A percentile compares a stretch with the other conserved stretches of the same genome.
Evolutionary conservation across 2,888 invertebrate genomes (phyloP).

Genomic region (Unio delphinus): DNA sequence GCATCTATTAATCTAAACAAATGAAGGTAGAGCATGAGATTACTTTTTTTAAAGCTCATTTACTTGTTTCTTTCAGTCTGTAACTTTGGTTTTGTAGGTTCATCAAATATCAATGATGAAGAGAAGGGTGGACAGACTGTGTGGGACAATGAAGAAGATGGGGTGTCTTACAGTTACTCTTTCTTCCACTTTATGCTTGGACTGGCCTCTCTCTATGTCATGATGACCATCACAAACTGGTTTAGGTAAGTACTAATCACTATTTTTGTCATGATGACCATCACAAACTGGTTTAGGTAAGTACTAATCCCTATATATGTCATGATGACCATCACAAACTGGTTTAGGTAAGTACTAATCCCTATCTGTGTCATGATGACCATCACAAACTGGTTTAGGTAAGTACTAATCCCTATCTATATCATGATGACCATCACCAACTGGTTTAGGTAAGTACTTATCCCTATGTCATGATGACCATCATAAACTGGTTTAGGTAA

Average conservation of each 20-base stretch:
- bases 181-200: conserved; percentile 98
- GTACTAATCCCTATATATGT: conserved; percentile 71
- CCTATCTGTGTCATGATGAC: conserved; percentile 93
- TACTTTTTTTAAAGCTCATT: too few relatives aligned
- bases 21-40: too few relatives aligned
- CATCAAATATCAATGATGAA: conserved; percentile 51
- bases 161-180: conserved; percentile 95
- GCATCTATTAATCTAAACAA: too few relatives aligned
- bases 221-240: conserved; percentile 99
- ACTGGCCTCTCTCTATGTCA: conserved; percentile 96
- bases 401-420: conserved; percentile 74
- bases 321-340: conserved; percentile 99
- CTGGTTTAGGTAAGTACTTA: too few relatives aligned
- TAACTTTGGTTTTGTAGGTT: conserved; percentile 34
- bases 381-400: conserved; percentile 99
- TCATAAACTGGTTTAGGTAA: too few relatives aligned
- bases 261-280: conserved; percentile 89
- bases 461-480: too few relatives aligned
- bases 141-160: conserved; percentile 91
- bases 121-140: conserved; percentile 74
- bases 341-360: conserved; percentile 91
- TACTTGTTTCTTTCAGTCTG: too few relatives aligned
- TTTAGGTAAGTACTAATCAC: conserved; percentile 85
- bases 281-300: conserved; percentile 99
- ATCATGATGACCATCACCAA: too few relatives aligned